phyloP scores from a whole-genome alignment of 2,113 vertebrate species.

The Corydoras maculifer region DNA sequence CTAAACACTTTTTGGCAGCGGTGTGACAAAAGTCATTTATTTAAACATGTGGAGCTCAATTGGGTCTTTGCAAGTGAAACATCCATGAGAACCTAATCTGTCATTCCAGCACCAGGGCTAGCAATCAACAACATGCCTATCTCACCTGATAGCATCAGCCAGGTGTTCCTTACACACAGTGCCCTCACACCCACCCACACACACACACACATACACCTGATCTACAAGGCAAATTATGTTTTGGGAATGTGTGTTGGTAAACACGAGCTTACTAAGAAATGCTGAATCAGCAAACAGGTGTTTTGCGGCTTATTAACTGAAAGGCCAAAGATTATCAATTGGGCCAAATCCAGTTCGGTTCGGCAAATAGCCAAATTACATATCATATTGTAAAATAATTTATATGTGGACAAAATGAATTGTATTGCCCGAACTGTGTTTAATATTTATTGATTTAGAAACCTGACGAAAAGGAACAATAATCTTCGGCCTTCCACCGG shows the following conservation, averaged over 20 bases:
- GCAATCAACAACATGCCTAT: slow-evolving; percentile 44
- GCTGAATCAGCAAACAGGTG: too few species aligned
- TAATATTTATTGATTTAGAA: too few species aligned
- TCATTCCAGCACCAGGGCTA: slow-evolving; percentile 42
- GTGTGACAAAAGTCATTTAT: slow-evolving; percentile 32
- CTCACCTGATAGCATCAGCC: slow-evolving; percentile 48
- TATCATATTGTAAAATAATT: too few species aligned
- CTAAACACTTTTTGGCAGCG: slow-evolving; percentile 13
- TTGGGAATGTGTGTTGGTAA: slow-evolving; percentile 36
- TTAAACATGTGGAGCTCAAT: slow-evolving; percentile 12
- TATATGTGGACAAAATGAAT: too few species aligned
- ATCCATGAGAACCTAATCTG: slow-evolving; percentile 37
- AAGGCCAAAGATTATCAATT: too few species aligned
- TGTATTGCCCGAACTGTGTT: too few species aligned
- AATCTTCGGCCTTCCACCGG: too few species aligned
- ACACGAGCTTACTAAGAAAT: slow-evolving; percentile 4
- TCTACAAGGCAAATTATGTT: slow-evolving; percentile 37
- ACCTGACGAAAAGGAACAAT: too few species aligned
- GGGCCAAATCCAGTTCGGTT: too few species aligned
- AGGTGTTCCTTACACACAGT: slow-evolving; percentile 26
- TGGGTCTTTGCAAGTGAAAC: slow-evolving; percentile 30
- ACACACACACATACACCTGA: background rate
- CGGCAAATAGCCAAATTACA: too few species aligned
- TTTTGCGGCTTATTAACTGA: too few species aligned
- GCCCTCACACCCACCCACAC: slow-evolving; percentile 14